Percentiles rank a stretch among this genome's conserved stretches.
phyloP scores from a whole-genome alignment of 1,140 invertebrate species.

The Aradophagus sp. region DNA sequence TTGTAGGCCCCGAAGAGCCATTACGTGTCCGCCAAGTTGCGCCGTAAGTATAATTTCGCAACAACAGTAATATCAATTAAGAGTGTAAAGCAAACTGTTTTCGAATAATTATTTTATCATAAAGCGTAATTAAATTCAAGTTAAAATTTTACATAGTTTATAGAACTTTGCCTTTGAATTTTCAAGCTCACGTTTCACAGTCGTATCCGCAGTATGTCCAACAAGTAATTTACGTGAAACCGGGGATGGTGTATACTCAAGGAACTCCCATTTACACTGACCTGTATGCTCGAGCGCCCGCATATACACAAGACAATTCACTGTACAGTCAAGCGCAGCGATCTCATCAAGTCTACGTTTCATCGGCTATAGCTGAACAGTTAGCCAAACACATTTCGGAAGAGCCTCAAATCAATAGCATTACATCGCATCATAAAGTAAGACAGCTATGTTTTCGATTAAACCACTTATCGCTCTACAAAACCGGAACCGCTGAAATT shows the following conservation, averaged over 20 bases:
- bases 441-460: constrained; percentile 37
- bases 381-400: constrained; percentile 60
- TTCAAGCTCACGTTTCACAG: constrained; percentile 58
- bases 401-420: constrained; percentile 56
- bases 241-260: constrained; percentile 60
- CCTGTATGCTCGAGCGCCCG: constrained; percentile 56
- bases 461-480: not conserved
- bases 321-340: constrained; percentile 59
- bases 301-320: constrained; percentile 65
- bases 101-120: constrained; percentile 26
- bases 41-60: constrained; percentile 39
- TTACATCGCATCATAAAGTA: constrained; percentile 53
- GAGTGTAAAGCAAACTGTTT: not conserved
- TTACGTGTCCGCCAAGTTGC: constrained; percentile 29
- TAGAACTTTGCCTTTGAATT: constrained; percentile 54
- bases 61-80: constrained; percentile 14
- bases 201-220: constrained; percentile 61
- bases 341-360: constrained; percentile 60
- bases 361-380: constrained; percentile 55
- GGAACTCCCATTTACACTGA: constrained; percentile 60
- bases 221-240: constrained; percentile 64
- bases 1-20: constrained; percentile 30
- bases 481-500: no score
- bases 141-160: constrained; percentile 28
- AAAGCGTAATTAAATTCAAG: constrained; percentile 25